Base-by-base conservation (phyloP, 2,888 invertebrate genomes). In the Tachystola acroxantha region DNA sequence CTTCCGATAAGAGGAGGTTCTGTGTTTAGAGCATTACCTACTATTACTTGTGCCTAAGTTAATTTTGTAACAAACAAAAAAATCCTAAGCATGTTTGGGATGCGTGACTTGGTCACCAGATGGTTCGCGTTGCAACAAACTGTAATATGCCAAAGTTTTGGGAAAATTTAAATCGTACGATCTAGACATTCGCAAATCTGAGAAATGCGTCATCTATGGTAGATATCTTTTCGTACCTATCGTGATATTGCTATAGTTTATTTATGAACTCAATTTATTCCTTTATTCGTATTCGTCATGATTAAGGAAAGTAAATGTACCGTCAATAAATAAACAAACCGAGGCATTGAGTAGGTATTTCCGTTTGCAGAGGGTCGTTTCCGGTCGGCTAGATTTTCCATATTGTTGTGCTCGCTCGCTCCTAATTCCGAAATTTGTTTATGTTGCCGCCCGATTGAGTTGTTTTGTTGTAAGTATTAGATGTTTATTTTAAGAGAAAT, bases 301-400 rank as follows among this genome's bases (percentile, higher is more conserved):
- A 19, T n/a, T 22, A 22, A 57, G 52, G 52, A 57, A 67, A 57
- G 63, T 59, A 60, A 67, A 61, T 64, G 57, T 59, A 54, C 50
- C 64, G 58, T 62, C 45, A 53, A 64, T 60, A 70, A 69, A 72
- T 72, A 74, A 76, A 77, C 75, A 76, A 69, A 48, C 9, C 11
- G 10, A n/a, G n/a, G 2, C 6, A 24, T 14, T 14, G 26, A 30
- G 24, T 4, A 24, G 27, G 14, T 41, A 27, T 24, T 24, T 24
- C 24, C 34, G 34, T 40, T 42, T 43, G 35, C 39, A 31, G 36
- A 31, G 45, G 47, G 69, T 70, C 73, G 75, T 71, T 79, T 80
- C 72, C 76, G 69, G 65, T 40, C 53, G 54, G 51, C 43, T 61
- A 58, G 50, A 58, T 58, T 66, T 70, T 64, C 65, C 69, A 62